Base-by-base conservation (phyloP, 2,113 vertebrate species). In the Callipepla squamata region DNA sequence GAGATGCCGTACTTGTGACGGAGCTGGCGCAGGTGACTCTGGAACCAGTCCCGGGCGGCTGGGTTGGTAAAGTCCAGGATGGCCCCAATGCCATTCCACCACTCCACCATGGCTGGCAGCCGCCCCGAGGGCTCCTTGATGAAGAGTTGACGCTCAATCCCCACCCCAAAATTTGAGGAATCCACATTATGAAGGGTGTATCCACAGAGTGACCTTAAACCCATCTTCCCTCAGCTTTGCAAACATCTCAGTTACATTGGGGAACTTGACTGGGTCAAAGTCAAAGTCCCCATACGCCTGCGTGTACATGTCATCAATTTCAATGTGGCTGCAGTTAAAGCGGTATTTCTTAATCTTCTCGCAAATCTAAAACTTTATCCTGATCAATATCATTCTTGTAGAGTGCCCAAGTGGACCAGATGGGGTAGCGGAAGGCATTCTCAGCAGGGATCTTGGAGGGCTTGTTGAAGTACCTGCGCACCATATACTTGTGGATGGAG, bases 401-500 rank as follows among this genome's bases (percentile, higher is more conserved):
- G 42, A 98, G 90, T 2, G 98, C 98, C 98, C 98, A 98, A 1
- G 98, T 98, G 3, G 98, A 98, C 98, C 98, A 99, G 80, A 98
- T 98, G 1, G 98, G 98, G 87, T 98, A 98, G 32, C 95, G 96
- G 93, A 98, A 99, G 97, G 98, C 98, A 25, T 95, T 97, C 45
- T 98, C 97, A 2, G 98, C 98, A 0, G 99, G 99, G 13, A 99
- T 98, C 93, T 98, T 98, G 40, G 98, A 98, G 4, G 99, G 99
- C 81, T 99, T 99, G 89, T 98, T 98, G 94, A 99, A 99, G 96
- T 99, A 99, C 63, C 98, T 96, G 61, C 98, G 98, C 30, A 99
- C 98, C 98, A 99, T 99, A 97, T 99, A 99, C 95, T 99, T 99
- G 95, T 99, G 99, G 74, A 99, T 98, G 70, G 98, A 99, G 36